phyloP scores from a whole-genome alignment of 2,797 vertebrate species.

The Eptatretus atami region DNA sequence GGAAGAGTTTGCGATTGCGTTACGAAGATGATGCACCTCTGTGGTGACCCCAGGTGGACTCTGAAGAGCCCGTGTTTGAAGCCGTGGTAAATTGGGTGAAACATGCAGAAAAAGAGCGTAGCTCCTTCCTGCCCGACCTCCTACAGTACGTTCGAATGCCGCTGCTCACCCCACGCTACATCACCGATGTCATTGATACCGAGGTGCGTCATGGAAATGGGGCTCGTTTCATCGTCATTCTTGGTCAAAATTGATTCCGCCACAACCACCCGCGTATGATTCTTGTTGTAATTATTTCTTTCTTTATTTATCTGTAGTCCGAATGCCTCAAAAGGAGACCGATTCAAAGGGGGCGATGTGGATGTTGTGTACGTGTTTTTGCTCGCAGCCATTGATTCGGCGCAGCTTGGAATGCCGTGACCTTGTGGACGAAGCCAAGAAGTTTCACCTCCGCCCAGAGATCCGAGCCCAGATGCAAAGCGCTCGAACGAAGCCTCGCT shows the following conservation, averaged over 20 bases:
- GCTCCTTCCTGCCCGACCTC: conserved; percentile 48
- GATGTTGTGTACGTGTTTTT: neutral
- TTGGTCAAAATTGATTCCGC: no score
- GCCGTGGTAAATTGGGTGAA: conserved; percentile 91
- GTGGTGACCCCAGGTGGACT: conserved; percentile 36
- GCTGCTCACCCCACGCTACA: conserved; percentile 72
- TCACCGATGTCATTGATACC: conserved; percentile 77
- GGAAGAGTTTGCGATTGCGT: neutral
- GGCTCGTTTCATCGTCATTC: no score
- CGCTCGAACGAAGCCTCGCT: conserved; percentile 59
- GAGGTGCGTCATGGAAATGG: conserved; percentile 26
- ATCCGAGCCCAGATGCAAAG: conserved; percentile 92
- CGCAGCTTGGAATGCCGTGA: conserved; percentile 84
- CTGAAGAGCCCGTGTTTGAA: conserved; percentile 83
- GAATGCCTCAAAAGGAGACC: no score
- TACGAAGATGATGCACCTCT: no score
- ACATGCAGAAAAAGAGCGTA: conserved; percentile 53
- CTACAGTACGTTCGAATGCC: conserved; percentile 83
- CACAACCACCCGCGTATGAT: no score
- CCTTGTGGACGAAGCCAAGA: conserved; percentile 92
- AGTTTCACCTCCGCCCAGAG: conserved; percentile 80
- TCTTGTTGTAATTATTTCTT: no score
- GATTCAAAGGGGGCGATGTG: no score
- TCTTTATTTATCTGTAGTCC: no score
- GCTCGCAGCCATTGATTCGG: conserved; percentile 49